Base-by-base conservation (phyloP, 2,888 invertebrate genomes). In the Dasysyrphus albostriatus region DNA sequence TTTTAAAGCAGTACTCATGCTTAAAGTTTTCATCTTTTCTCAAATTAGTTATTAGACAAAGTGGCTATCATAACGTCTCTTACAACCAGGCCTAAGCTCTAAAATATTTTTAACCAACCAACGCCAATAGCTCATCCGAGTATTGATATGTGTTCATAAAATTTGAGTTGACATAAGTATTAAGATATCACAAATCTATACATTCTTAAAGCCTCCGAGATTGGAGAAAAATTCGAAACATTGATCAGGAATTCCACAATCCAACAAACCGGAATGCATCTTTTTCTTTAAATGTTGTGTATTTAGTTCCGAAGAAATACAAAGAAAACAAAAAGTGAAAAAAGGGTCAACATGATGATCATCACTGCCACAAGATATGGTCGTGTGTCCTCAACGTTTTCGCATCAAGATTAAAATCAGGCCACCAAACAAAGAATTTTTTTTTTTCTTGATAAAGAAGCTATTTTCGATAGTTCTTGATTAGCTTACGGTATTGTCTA, bases 401-500 rank as follows among this genome's bases (percentile, higher is more conserved):
- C 65, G 84, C 80, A 81, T 85, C 76, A 39, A 85, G 72, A 73
- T 67, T 56, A 73, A 32, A 47, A 80, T 80, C 70, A 70, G 49
- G 24, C 24, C 63, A 4, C 12, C 63, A 75, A 80, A 58, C 58
- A 75, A 70, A 63, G 44, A 69, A 61, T 14, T n/a, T 16, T 29
- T 47, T 32, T 29, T 39, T 29, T 42, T 42, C 24, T 74, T 73
- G 74, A 83, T 78, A 78, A 75, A 79, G 83, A 79, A 79, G 78
- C 85, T 19, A 69, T 44, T 69, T 2, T 69, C 47, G 49, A 77
- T 49, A 67, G 24, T 24, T 24, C 59, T 65, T 61, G 75, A 67
- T 79, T 83, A 79, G 70, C 59, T 75, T 75, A 73, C 65, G 78
- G 51, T 78, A 63, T 82, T 83, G 83, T 75, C 78, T 75, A 79